These are phyloP conservation scores for Acanthurus lineatus DNA, from an alignment of 2,797 vertebrate species.

Conservation along the genomic window DNA sequence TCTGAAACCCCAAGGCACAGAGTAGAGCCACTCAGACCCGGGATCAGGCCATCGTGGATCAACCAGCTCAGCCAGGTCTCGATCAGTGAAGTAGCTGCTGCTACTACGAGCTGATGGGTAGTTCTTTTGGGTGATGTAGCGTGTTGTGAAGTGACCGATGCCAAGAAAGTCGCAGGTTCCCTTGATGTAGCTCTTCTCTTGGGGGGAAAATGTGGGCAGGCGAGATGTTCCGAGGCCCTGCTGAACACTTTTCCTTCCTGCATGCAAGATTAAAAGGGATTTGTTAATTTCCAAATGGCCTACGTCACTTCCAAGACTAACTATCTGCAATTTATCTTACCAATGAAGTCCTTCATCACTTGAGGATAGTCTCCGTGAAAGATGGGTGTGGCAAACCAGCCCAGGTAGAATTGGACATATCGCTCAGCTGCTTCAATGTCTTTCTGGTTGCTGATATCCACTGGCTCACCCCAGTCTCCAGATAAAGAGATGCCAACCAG, in stretches of 20 bases:
- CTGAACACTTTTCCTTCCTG: slow-evolving; percentile 91
- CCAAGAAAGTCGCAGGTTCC: slow-evolving; percentile 95
- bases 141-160: slow-evolving; percentile 93
- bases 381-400: slow-evolving; percentile 96
- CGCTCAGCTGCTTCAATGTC: slow-evolving; percentile 93
- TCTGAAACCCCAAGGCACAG: slow-evolving; percentile 95
- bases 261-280: background rate
- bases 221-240: slow-evolving; percentile 90
- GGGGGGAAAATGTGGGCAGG: slow-evolving; percentile 90
- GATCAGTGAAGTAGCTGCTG: slow-evolving; percentile 90
- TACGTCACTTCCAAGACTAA: no score
- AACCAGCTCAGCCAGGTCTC: slow-evolving; percentile 90
- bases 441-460: slow-evolving; percentile 89
- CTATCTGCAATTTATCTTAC: slow-evolving; percentile 71
- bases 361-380: slow-evolving; percentile 97
- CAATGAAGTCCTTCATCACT: slow-evolving; percentile 94
- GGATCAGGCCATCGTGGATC: slow-evolving; percentile 93
- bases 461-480: slow-evolving; percentile 93
- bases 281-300: no score
- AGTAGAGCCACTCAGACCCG: slow-evolving; percentile 91
- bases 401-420: slow-evolving; percentile 94
- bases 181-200: slow-evolving; percentile 94
- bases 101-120: slow-evolving; percentile 80
- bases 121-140: slow-evolving; percentile 91
- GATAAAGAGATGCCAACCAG: slow-evolving; percentile 93